Conservation (phyloP, 1,140 invertebrate genomes). For the Trinorchestia longiramus region DNA sequence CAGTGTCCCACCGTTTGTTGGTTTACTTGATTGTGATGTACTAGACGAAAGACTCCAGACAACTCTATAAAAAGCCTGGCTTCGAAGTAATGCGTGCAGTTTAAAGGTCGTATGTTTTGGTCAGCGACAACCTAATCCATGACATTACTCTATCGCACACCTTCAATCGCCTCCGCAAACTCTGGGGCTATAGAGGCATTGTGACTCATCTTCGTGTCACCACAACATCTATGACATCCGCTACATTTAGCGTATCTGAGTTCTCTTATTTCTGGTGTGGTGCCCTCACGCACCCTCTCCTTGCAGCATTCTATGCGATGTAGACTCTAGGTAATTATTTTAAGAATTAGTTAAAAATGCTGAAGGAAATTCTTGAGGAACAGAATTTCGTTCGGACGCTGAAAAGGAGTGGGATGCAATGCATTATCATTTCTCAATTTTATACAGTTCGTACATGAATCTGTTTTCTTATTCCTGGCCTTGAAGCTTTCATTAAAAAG, state of each 20-base stretch:
- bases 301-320: not conserved
- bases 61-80: not conserved
- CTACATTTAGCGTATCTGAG: not conserved
- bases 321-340: not conserved
- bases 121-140: not conserved
- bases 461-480: no score
- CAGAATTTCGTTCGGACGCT: not conserved
- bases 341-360: not conserved
- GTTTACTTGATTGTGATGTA: not conserved
- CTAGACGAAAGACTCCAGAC: not conserved
- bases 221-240: not conserved
- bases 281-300: not conserved
- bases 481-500: no score
- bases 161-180: not conserved
- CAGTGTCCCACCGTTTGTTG: conserved; percentile 5
- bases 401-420: no score
- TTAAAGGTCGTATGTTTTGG: not conserved
- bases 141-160: not conserved
- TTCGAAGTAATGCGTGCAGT: not conserved
- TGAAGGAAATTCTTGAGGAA: not conserved
- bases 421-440: no score
- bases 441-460: no score
- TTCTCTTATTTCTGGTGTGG: not conserved
- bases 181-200: not conserved
- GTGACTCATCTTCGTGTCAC: not conserved